These are phyloP conservation scores for Cylindroiulus punctatus DNA, from an alignment of 2,888 invertebrate genomes.

Conservation along the genomic window DNA sequence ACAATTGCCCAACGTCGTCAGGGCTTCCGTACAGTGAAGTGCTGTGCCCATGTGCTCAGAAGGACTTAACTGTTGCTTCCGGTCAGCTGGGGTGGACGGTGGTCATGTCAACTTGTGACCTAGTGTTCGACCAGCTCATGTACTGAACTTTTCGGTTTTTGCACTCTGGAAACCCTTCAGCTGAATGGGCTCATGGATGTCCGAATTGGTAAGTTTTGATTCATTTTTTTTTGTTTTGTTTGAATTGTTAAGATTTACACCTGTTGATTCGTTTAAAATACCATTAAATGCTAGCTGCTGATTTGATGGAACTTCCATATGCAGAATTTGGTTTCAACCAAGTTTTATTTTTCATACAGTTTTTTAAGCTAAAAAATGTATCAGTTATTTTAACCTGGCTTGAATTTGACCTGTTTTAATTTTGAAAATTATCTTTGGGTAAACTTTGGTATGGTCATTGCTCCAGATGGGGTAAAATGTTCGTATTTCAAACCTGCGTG, in stretches of 20 bases:
- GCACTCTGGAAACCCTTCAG: background rate
- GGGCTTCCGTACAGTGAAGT: background rate
- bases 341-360: too few relatives aligned
- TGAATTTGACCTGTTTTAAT: too few relatives aligned
- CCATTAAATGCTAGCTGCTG: too few relatives aligned
- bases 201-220: background rate
- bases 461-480: too few relatives aligned
- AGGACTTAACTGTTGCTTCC: conserved; percentile 9
- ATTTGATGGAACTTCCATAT: too few relatives aligned
- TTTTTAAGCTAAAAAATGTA: too few relatives aligned
- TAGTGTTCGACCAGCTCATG: background rate
- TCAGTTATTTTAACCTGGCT: too few relatives aligned
- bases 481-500: too few relatives aligned
- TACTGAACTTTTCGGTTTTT: background rate
- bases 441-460: too few relatives aligned
- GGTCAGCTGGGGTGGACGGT: background rate
- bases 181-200: background rate
- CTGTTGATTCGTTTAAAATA: background rate
- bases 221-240: background rate
- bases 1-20: background rate
- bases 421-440: too few relatives aligned
- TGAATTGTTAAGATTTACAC: background rate
- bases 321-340: too few relatives aligned
- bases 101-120: background rate
- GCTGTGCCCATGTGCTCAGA: background rate